Evolutionary conservation across 2,113 vertebrate species (phyloP).

Genomic region (Narcine bancroftii): DNA sequence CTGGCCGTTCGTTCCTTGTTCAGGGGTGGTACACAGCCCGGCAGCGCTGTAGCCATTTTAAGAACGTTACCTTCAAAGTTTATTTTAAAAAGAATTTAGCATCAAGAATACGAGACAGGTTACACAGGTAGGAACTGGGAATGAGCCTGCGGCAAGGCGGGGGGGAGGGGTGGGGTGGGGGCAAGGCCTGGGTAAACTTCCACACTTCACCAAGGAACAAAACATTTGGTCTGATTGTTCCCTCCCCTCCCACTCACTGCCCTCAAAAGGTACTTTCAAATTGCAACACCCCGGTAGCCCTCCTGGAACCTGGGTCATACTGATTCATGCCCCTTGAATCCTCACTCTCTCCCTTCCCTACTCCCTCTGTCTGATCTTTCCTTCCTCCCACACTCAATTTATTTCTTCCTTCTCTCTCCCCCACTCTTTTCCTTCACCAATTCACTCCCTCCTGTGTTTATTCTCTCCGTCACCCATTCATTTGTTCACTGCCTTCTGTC

Average conservation of each 20-base stretch:
- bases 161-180: not conserved
- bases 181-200: too few species aligned
- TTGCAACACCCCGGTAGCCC: not conserved
- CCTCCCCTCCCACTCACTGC: not conserved
- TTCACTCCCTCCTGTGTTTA: too few species aligned
- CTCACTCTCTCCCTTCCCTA: not conserved
- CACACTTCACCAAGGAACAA: too few species aligned
- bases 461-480: too few species aligned
- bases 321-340: accelerated
- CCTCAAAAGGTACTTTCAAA: too few species aligned
- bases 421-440: not conserved
- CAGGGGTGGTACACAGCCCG: not conserved
- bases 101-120: not conserved
- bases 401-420: not conserved
- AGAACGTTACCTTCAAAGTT: not conserved
- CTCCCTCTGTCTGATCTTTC: too few species aligned
- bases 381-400: not conserved
- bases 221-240: not conserved
- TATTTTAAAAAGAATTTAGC: not conserved
- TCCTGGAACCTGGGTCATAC: too few species aligned
- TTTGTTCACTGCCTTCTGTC: too few species aligned
- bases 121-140: too few species aligned
- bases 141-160: not conserved
- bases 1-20: not conserved
- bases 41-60: not conserved